Evolutionary conservation across 2,888 invertebrate species (phyloP), one percentile per base, ranked within the genome.

Genomic region (Pyrochroa serraticornis): DNA sequence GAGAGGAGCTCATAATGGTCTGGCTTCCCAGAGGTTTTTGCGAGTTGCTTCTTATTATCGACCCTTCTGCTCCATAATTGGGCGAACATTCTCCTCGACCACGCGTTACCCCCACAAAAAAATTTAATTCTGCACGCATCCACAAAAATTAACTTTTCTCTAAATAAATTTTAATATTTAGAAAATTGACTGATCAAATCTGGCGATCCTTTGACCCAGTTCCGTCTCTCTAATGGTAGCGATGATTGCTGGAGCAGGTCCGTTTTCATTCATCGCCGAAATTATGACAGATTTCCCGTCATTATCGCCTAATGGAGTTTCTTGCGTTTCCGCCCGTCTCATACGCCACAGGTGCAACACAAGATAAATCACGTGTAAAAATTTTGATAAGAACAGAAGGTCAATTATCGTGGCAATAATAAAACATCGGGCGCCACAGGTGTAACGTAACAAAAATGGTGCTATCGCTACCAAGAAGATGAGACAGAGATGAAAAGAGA

Each of bases 321-420:
- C 22, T 22, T 22, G 22, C 22, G 22, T 22, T 22, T 22, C 22
- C 22, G 22, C 22, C 22, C 22, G 22, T 45, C n/a, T 45, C 46
- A 36, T 22, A 35, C 2, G 13, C 51, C 60, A 52, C 63, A 64
- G 66, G 65, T 62, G 63, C 67, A 53, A 64, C 39, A 55, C 60
- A 63, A 66, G 62, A 67, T 64, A 69, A 69, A 69, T 70, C 63
- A 66, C 65, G 64, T 67, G 67, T 68, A 67, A 68, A 69, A 69
- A 64, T 69, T 69, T 67, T 62, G 67, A 71, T 72, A 66, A 67
- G 66, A 64, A 62, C 69, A 66, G 69, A 69, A 69, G 71, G 69
- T 71, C 72, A 72, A 73, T 73, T 72, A 73, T 69, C 69, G 69
- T 68, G 60, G 66, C 66, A 64, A 63, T 70, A 72, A 72, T 72